These are phyloP conservation scores for Otus sunia DNA, from an alignment of 2,113 vertebrate species.

Conservation along the genomic window DNA sequence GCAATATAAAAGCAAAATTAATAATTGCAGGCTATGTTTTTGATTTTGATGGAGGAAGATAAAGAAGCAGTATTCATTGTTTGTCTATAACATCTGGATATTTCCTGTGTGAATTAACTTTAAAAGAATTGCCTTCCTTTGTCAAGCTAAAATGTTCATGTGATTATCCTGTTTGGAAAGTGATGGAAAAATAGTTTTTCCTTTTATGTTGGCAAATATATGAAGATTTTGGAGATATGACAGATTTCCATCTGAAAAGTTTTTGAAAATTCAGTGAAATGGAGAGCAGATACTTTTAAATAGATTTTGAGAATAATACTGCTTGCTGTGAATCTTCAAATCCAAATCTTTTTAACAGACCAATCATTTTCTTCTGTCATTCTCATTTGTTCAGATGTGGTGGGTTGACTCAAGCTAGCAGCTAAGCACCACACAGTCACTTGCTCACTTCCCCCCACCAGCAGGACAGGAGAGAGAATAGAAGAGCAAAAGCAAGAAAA, in stretches of 20 bases:
- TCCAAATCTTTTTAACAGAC: background rate
- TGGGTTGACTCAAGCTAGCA: background rate
- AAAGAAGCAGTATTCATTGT: background rate
- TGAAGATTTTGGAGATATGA: background rate
- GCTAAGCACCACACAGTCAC: background rate
- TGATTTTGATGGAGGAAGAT: background rate
- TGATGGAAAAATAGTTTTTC: background rate
- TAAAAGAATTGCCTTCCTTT: background rate
- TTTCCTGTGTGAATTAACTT: background rate
- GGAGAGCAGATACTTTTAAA: background rate
- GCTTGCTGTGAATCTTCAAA: background rate
- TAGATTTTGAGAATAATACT: background rate
- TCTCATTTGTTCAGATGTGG: background rate
- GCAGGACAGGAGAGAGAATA: background rate
- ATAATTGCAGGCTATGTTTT: background rate
- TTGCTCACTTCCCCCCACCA: background rate
- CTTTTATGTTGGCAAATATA: background rate
- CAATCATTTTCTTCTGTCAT: background rate
- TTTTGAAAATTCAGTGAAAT: background rate
- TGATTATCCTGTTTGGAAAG: background rate
- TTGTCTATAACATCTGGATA: background rate
- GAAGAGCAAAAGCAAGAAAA: background rate
- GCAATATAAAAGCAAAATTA: background rate
- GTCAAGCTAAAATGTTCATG: background rate
- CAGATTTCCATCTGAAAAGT: background rate